Evolutionary conservation across 2,797 vertebrate species (phyloP).

Genomic region (Paguma larvata): DNA sequence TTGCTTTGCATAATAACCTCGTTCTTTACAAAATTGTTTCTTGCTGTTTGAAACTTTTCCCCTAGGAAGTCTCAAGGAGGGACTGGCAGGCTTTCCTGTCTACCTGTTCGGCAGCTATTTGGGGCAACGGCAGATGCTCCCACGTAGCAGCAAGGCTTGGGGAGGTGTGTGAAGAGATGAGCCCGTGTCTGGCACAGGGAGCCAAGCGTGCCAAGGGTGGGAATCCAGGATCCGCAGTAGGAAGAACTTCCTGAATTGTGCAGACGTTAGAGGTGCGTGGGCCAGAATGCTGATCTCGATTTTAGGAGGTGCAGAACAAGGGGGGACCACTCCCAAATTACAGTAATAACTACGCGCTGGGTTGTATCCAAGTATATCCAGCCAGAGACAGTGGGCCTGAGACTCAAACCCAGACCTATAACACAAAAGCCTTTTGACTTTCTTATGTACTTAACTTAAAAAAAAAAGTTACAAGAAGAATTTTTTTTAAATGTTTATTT

Average conservation of each 20-base stretch:
- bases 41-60: neutral
- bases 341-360: accelerated
- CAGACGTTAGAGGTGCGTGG: too few species aligned
- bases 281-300: too few species aligned
- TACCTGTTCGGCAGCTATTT: neutral
- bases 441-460: neutral
- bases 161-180: neutral
- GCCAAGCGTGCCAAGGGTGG: accelerated
- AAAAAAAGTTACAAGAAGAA: neutral
- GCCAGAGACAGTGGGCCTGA: neutral
- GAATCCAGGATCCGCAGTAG: neutral
- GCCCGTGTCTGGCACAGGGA: neutral
- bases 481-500: neutral
- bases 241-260: accelerated
- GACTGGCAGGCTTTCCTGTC: too few species aligned
- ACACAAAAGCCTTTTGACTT: neutral
- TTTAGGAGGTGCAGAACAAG: accelerated
- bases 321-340: too few species aligned
- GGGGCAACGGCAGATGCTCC: too few species aligned
- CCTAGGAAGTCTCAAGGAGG: neutral
- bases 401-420: neutral
- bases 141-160: neutral
- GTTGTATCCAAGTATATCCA: neutral
- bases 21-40: neutral
- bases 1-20: neutral